Evolutionary conservation across 1,140 invertebrate species (phyloP), one percentile per base, ranked within the genome.

Genomic region (Phymorhynchus buccinoides): DNA sequence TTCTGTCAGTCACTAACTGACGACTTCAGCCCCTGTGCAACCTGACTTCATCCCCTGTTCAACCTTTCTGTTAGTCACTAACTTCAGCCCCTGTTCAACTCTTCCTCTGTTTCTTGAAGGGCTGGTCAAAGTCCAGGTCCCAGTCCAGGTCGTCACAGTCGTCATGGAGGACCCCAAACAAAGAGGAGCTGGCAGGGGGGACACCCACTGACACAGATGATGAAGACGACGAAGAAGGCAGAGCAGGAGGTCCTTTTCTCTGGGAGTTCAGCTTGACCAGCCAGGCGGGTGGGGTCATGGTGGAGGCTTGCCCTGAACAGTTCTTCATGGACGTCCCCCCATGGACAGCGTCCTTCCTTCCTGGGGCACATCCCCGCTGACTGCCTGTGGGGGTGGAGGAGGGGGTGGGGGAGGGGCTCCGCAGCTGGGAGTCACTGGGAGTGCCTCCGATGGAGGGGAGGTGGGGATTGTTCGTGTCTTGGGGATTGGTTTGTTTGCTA

Each of bases 81-180:
- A 14, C 0, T 9, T 52, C 48, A 75, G 16, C 35, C 7, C 71
- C 75, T 78, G 22, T 27, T 81, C 48, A 83, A 42, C 62, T 44
- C 30, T 83, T 83, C 27, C 56, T 41, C 39, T 83, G 81, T n/a
- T 71, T 39, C 30, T 84, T 84, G 77, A 80, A 84, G 35, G 75
- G 83, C 48, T 79, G 52, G 35, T 82, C 56, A 71, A 88, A 77
- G 48, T 88, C 88, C 6, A 88, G 56, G n/a, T 87, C 88, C 32
- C 87, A 81, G 62, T 88, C 88, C 30, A 88, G 82, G 75, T 88
- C 85, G 44, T 86, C 83, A 78, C 85, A 83, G 39, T 81, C 77
- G 75, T 84, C 48, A 37, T 44, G 27, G 1, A 79, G 35, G 86
- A 86, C 27, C 16, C 1, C 80, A 42, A 88, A 85, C 18, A 87